Evolutionary conservation across 2,113 vertebrate species (phyloP).

Genomic region (Caranx ignobilis): DNA sequence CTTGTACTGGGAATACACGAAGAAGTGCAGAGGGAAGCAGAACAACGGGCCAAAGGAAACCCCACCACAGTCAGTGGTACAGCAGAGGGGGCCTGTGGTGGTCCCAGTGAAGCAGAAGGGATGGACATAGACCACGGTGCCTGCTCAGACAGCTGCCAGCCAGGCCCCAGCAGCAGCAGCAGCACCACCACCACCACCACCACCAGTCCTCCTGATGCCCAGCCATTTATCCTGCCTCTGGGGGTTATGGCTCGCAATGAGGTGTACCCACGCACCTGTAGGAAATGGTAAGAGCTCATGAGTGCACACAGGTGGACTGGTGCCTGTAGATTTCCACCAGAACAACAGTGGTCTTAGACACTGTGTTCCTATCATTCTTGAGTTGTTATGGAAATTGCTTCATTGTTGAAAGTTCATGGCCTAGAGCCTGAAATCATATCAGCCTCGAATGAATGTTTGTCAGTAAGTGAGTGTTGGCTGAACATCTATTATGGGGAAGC

Average conservation of each 20-base stretch:
- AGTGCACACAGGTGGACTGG: neutral
- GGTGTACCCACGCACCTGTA: slow-evolving; percentile 94
- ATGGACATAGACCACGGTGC: slow-evolving; percentile 35
- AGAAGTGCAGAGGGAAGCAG: slow-evolving; percentile 84
- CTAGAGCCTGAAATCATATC: neutral
- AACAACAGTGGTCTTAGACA: neutral
- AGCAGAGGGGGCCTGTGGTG: slow-evolving; percentile 48
- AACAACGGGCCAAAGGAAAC: slow-evolving; percentile 31
- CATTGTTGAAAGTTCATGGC: slow-evolving; percentile 2
- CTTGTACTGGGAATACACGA: slow-evolving; percentile 89
- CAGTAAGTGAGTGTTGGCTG: neutral
- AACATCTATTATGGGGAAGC: neutral
- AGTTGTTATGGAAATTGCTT: neutral
- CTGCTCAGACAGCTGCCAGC: slow-evolving; percentile 52
- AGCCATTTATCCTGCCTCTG: slow-evolving; percentile 90
- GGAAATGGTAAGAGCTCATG: slow-evolving; percentile 87
- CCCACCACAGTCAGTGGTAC: neutral
- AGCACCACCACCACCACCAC: slow-evolving; percentile 12
- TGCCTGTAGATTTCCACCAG: neutral
- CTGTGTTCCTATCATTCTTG: neutral
- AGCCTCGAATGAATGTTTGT: neutral
- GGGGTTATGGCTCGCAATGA: slow-evolving; percentile 95
- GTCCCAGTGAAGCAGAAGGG: slow-evolving; percentile 36
- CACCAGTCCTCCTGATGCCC: slow-evolving; percentile 63
- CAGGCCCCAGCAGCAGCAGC: slow-evolving; percentile 43